Evolutionary conservation across 1,140 invertebrate genomes (phyloP).

Genomic region (Magallana angulata): DNA sequence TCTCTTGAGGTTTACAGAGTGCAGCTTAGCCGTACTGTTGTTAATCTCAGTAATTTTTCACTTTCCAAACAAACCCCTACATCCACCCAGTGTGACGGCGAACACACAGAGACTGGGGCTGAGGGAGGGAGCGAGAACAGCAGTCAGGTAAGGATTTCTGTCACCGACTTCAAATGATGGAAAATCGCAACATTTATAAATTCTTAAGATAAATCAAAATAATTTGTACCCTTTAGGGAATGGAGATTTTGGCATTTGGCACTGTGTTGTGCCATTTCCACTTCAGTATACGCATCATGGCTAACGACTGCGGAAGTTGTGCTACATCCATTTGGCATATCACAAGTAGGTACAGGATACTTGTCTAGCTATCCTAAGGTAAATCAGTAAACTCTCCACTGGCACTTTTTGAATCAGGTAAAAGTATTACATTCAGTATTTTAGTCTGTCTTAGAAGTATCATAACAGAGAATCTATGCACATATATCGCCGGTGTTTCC

Average conservation of each 20-base stretch:
- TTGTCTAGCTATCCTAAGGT: too few relatives aligned
- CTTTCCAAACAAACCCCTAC: slow-evolving; percentile 77
- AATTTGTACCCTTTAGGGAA: slow-evolving; percentile 54
- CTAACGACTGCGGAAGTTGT: slow-evolving; percentile 66
- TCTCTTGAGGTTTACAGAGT: slow-evolving; percentile 64
- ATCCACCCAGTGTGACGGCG: slow-evolving; percentile 76
- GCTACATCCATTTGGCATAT: slow-evolving; percentile 63
- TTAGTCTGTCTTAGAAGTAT: too few relatives aligned
- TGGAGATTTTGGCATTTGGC: slow-evolving; percentile 68
- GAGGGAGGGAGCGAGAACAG: slow-evolving; percentile 53
- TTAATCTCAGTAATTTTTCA: slow-evolving; percentile 73
- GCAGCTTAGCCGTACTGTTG: slow-evolving; percentile 66
- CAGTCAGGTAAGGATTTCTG: slow-evolving; percentile 48
- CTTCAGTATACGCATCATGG: slow-evolving; percentile 70
- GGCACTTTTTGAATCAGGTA: too few relatives aligned
- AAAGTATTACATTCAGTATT: too few relatives aligned
- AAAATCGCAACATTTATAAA: background rate
- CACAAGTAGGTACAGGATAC: slow-evolving; percentile 56
- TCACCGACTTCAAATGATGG: too few relatives aligned
- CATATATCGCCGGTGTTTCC: background rate
- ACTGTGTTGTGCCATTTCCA: slow-evolving; percentile 60
- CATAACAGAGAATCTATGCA: too few relatives aligned
- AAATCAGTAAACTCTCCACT: too few relatives aligned
- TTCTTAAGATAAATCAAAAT: background rate
- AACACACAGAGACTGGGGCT: slow-evolving; percentile 62